phyloP scores from a whole-genome alignment of 2,888 invertebrate species.

The Orgyia antiqua region DNA sequence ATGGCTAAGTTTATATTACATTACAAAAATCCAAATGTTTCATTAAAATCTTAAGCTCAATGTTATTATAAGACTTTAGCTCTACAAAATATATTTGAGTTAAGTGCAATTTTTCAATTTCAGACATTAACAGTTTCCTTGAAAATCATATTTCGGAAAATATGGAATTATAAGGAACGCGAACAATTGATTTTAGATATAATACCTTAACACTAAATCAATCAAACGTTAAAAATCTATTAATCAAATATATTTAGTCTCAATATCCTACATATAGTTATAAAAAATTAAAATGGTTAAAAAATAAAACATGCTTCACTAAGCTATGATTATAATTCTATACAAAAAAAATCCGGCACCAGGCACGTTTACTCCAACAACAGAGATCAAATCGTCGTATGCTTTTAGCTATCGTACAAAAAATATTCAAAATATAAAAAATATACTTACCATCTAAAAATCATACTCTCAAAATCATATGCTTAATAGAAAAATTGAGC shows the following conservation, averaged over 20 bases:
- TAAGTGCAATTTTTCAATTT: slow-evolving; percentile 26
- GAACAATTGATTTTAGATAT: slow-evolving; percentile 26
- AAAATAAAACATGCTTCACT: slow-evolving; percentile 70
- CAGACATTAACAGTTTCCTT: slow-evolving; percentile 30
- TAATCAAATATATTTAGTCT: slow-evolving; percentile 40
- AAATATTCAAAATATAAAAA: slow-evolving; percentile 41
- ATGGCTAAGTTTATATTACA: too few species aligned
- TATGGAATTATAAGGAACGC: slow-evolving; percentile 53
- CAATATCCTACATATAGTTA: slow-evolving; percentile 37
- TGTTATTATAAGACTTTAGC: neutral
- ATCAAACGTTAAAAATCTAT: slow-evolving; percentile 64
- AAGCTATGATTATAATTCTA: slow-evolving; percentile 42
- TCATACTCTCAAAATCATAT: slow-evolving; percentile 40
- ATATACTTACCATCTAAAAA: slow-evolving; percentile 34
- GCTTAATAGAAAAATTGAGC: slow-evolving; percentile 30
- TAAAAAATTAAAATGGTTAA: slow-evolving; percentile 39
- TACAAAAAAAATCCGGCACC: slow-evolving; percentile 40
- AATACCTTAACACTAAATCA: slow-evolving; percentile 30
- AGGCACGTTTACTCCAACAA: slow-evolving; percentile 71
- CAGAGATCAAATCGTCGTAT: slow-evolving; percentile 65
- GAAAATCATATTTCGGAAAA: slow-evolving; percentile 63
- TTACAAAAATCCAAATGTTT: neutral
- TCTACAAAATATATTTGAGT: too few species aligned
- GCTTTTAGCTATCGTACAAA: slow-evolving; percentile 67
- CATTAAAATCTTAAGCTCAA: too few species aligned